Percentiles rank a stretch among this genome's conserved stretches.
phyloP scores from a whole-genome alignment of 2,797 vertebrate species.

The Microchirus variegatus region DNA sequence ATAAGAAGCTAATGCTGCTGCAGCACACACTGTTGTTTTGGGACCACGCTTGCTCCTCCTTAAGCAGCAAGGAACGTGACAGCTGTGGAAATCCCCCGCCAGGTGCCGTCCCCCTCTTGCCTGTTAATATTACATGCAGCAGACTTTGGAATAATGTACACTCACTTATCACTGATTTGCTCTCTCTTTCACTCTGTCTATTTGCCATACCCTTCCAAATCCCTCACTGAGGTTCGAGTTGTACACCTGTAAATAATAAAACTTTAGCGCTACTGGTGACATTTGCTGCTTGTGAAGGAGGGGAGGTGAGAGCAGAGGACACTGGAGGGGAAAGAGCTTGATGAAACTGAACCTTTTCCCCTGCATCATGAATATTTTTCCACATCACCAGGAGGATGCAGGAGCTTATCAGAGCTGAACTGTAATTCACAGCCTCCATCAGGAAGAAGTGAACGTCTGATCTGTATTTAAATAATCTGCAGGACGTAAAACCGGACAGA shows the following conservation, averaged over 20 bases:
- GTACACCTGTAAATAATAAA: constrained; percentile 80
- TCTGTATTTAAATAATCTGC: constrained; percentile 44
- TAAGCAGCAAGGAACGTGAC: constrained; percentile 66
- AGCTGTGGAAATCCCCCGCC: constrained; percentile 73
- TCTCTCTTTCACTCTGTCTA: constrained; percentile 33
- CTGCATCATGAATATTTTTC: constrained; percentile 68
- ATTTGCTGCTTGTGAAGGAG: constrained; percentile 57
- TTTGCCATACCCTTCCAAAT: neutral
- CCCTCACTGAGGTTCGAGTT: constrained; percentile 56
- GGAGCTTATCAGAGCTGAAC: constrained; percentile 43
- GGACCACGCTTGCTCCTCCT: constrained; percentile 65
- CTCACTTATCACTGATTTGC: constrained; percentile 73
- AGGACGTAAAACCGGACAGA: constrained; percentile 52
- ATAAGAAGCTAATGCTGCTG: constrained; percentile 58
- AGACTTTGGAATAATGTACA: constrained; percentile 70
- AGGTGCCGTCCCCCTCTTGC: constrained; percentile 52
- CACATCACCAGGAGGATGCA: constrained; percentile 53
- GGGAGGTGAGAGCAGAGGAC: constrained; percentile 31
- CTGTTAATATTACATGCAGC: constrained; percentile 81
- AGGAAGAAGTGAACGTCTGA: constrained; percentile 34
- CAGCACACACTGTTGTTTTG: constrained; percentile 46
- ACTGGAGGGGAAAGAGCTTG: constrained; percentile 49
- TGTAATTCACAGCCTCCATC: constrained; percentile 40
- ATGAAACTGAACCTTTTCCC: constrained; percentile 72
- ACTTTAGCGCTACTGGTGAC: constrained; percentile 67